Base-by-base conservation (phyloP, 2,113 vertebrate species). In the Nyctibius bracteatus region DNA sequence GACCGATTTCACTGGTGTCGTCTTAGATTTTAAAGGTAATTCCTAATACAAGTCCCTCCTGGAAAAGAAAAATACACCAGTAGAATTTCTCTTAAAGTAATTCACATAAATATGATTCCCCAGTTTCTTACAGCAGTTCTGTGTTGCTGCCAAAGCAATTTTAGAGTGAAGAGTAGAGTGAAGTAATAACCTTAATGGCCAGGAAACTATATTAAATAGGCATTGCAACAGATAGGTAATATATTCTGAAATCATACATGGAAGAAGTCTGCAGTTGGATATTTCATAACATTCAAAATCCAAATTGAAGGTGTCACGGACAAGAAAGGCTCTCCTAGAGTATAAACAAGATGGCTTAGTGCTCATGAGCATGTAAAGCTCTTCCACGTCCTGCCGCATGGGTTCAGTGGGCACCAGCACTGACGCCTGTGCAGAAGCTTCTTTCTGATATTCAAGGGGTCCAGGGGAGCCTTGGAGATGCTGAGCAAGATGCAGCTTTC, bases 21-120 rank as follows among this genome's bases (percentile, higher is more conserved):
- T 25, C 35, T 72, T 68, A 67, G 35, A 18, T 87, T 94, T 73
- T 79, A 68, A 68, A 79, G 24, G 28, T 65, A 84, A 95, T 75
- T 86, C 37, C 19, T 79, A 70, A 55, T 37, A 25, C 5, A 5
- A 6, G 18, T 63, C 47, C n/a, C 49, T 83, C 20, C 31, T 80
- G 46, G 41, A 91, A 70, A 8, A 67, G 43, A 84, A 86, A 94
- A 84, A 72, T 71, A 43, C 4, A 72, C 11, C 52, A 59, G 61
- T 30, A 67, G 33, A 33, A 67, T 84, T 78, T 71, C 23, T 47
- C 10, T 62, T 51, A 10, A 62, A 79, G 30, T 51, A 66, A 47
- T 81, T 57, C 15, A 35, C 23, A 21, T 59, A 43, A 83, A 47
- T 81, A 18, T 63, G 21, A 61, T 47, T 74, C 46, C 27, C 24